Conservation (phyloP, 1,140 invertebrate species). For the Colletes latitarsis region DNA sequence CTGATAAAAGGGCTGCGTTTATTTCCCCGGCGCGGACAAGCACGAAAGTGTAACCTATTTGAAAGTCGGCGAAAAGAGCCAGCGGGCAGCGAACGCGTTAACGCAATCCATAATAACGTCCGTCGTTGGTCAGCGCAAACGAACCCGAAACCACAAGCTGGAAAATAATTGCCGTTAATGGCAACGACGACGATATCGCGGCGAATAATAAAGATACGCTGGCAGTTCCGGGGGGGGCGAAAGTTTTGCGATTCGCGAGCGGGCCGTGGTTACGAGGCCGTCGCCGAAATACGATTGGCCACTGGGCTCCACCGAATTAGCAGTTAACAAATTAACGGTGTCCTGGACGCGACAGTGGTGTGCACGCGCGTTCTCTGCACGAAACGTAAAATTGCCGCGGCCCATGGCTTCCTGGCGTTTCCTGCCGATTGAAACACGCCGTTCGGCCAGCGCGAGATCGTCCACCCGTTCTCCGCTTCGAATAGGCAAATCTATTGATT, state of each 20-base stretch:
- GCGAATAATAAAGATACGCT: neutral
- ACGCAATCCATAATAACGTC: neutral
- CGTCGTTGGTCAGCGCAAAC: constrained; percentile 6
- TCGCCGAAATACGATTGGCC: constrained; percentile 55
- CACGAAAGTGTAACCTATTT: constrained; percentile 2
- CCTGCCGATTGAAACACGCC: constrained; percentile 72
- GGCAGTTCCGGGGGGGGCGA: no score
- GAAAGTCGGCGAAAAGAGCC: no score
- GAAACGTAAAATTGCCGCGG: constrained; percentile 45
- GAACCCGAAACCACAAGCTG: neutral
- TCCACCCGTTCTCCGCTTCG: constrained; percentile 59
- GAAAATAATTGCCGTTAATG: constrained; percentile 39
- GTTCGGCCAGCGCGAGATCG: constrained; percentile 46
- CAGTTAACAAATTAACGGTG: constrained; percentile 73
- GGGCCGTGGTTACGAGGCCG: no score
- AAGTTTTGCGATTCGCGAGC: constrained; percentile 6
- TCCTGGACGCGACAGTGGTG: neutral
- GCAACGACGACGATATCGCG: neutral
- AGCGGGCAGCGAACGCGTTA: no score
- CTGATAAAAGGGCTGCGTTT: no score
- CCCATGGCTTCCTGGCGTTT: constrained; percentile 31
- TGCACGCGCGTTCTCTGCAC: neutral
- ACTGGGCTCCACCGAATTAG: constrained; percentile 61
- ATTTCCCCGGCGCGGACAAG: neutral
- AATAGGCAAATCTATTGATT: constrained; percentile 68